Evolutionary conservation across 2,113 vertebrate species (phyloP), one percentile per base, ranked within the genome.

Genomic region (Lota lota): DNA sequence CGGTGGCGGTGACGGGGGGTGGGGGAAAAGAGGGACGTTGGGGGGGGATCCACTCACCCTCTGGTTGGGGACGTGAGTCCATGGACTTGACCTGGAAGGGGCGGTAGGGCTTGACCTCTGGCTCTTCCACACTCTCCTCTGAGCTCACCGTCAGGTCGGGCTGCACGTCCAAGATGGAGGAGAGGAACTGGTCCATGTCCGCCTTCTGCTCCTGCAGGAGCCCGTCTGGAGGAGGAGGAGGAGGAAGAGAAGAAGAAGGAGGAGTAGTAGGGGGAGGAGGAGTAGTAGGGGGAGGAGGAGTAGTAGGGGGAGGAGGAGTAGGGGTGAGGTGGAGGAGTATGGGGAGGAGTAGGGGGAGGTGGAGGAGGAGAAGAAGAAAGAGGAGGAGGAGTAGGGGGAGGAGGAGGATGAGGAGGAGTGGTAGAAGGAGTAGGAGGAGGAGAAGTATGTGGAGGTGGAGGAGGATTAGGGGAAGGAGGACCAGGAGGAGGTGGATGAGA

Each of bases 141-240:
- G 95, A 97, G 64, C 95, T 96, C 78, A 95, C 92, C 10, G 93
- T 94, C 56, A 96, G 93, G 15, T 98, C 96, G 10, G 95, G 90
- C 47, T 95, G 95, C 0, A 92, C 94, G 75, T 99, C 97, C 0
- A 96, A 98, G 85, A 98, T 93, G 50, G 96, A 96, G 60, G 95
- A 93, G 3, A 95, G 92, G 90, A 99, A 97, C 86, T 97, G 97
- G 83, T 98, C 95, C 94, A 96, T 94, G 85, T 98, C 95, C 0
- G 94, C 92, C n/a, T 90, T 93, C 84, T 99, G 97, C 75, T 98
- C 96, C 82, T 95, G 95, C 72, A 98, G 94, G 1, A 99, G 90
- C 71, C 97, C 95, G 79, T 98, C 97, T 99, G 83, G 72, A 85
- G 28, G 70, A 61, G 57, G 73, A 33, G 20, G n/a, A 24, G 0